phyloP scores from a whole-genome alignment of 2,888 invertebrate genomes.

The Acanthopleura granulata region DNA sequence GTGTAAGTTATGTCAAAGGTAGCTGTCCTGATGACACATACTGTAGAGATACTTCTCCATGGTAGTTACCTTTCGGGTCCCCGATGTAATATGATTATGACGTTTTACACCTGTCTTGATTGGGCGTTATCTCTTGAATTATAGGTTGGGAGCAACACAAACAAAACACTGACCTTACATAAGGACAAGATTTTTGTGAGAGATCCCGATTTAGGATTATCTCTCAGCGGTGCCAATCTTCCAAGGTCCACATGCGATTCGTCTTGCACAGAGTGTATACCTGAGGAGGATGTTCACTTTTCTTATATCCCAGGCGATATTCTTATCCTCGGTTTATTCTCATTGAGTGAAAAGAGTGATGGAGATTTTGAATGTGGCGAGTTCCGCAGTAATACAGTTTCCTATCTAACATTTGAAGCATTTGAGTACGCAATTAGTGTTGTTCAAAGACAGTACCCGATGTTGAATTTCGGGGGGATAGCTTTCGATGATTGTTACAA shows the following conservation, averaged over 20 bases:
- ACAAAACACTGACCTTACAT: conserved; percentile 25
- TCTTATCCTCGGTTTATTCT: conserved; percentile 53
- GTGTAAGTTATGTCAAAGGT: no score
- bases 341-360: conserved; percentile 38
- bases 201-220: conserved; percentile 12
- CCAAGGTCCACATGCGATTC: conserved; percentile 41
- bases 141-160: conserved; percentile 31
- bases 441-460: conserved; percentile 25
- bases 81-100: no score
- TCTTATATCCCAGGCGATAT: conserved; percentile 47
- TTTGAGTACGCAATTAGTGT: conserved; percentile 40
- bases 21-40: no score
- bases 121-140: not conserved
- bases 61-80: no score
- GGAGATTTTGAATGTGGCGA: conserved; percentile 35
- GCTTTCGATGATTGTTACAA: conserved; percentile 62
- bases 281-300: conserved; percentile 36
- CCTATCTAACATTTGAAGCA: conserved; percentile 51
- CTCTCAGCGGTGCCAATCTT: conserved; percentile 22
- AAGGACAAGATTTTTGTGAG: conserved; percentile 26
- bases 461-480: conserved; percentile 54
- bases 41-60: no score
- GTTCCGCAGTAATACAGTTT: conserved; percentile 44
- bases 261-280: conserved; percentile 42
- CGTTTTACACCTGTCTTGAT: no score